Conservation (phyloP, 1,140 invertebrate species). For the Heliconius nattereri region DNA sequence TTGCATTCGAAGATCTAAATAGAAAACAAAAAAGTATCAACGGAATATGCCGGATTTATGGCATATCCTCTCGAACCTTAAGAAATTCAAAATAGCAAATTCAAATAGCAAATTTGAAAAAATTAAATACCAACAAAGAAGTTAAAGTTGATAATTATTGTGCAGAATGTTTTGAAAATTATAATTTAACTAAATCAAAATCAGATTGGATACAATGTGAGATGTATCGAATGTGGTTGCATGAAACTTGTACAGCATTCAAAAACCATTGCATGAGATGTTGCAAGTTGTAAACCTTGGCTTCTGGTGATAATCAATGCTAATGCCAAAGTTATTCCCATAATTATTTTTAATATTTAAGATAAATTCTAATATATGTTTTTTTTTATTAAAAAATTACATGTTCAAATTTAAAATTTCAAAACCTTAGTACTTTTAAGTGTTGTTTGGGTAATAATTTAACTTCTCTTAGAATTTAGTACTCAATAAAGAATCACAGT, state of each 20-base stretch:
- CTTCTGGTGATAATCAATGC: slow-evolving; percentile 35
- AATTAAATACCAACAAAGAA: slow-evolving; percentile 44
- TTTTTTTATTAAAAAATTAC: neutral
- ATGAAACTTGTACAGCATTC: slow-evolving; percentile 42
- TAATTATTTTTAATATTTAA: slow-evolving; percentile 30
- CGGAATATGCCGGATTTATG: slow-evolving; percentile 40
- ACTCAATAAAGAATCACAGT: too few relatives aligned
- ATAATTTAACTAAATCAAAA: slow-evolving; percentile 45
- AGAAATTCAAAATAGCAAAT: too few relatives aligned
- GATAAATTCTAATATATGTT: slow-evolving; percentile 30
- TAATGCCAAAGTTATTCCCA: slow-evolving; percentile 38
- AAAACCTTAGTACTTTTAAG: neutral
- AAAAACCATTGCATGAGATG: slow-evolving; percentile 41
- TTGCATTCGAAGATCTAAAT: slow-evolving; percentile 46
- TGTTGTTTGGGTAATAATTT: too few relatives aligned
- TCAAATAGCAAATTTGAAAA: slow-evolving; percentile 43
- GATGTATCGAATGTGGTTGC: slow-evolving; percentile 41
- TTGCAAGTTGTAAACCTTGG: slow-evolving; percentile 39
- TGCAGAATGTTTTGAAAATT: slow-evolving; percentile 45
- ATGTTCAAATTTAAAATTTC: neutral
- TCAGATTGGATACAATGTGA: slow-evolving; percentile 49
- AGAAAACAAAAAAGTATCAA: slow-evolving; percentile 43
- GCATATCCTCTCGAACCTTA: too few relatives aligned
- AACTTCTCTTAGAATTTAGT: too few relatives aligned
- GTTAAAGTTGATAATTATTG: slow-evolving; percentile 39